A percentile compares a stretch with the other conserved stretches of the same genome.
These are phyloP conservation scores for Teinopalpus imperialis DNA, from an alignment of 2,888 invertebrate species.

Conservation along the genomic window DNA sequence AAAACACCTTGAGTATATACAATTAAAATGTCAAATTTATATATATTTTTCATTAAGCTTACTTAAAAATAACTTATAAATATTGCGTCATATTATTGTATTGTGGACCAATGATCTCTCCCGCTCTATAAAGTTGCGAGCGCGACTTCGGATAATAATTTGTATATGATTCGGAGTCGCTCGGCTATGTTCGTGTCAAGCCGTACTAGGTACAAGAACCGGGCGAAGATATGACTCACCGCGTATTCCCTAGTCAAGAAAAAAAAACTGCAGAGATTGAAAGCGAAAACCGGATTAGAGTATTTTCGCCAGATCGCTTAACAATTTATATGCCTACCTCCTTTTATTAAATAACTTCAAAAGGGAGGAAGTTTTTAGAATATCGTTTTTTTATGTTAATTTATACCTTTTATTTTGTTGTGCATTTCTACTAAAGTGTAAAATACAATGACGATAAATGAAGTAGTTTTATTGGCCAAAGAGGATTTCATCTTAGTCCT, in stretches of 20 bases:
- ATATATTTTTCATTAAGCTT: too few species aligned
- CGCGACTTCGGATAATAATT: background rate
- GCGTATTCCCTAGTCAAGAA: conserved; percentile 23
- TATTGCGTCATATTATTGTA: conserved; percentile 22
- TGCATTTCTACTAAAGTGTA: too few species aligned
- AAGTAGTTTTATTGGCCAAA: too few species aligned
- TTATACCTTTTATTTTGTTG: too few species aligned
- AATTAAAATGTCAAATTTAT: too few species aligned
- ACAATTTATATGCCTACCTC: conserved; percentile 10
- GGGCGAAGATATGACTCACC: conserved; percentile 22
- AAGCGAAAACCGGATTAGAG: conserved; percentile 24
- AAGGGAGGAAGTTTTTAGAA: conserved; percentile 14
- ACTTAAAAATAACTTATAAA: too few species aligned
- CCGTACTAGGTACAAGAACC: conserved; percentile 21
- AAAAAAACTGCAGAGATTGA: conserved; percentile 21
- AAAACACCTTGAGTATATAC: too few species aligned
- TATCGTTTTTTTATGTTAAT: too few species aligned
- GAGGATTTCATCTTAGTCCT: too few species aligned
- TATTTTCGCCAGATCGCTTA: conserved; percentile 18
- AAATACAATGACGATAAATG: too few species aligned
- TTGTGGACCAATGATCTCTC: conserved; percentile 6
- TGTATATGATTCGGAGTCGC: conserved; percentile 5
- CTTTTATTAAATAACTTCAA: conserved; percentile 14
- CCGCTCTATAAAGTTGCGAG: conserved; percentile 5
- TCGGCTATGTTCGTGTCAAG: conserved; percentile 16